These are phyloP conservation scores for Oncorhynchus clarkii DNA, from an alignment of 2,113 vertebrate species.

Conservation along the genomic window DNA sequence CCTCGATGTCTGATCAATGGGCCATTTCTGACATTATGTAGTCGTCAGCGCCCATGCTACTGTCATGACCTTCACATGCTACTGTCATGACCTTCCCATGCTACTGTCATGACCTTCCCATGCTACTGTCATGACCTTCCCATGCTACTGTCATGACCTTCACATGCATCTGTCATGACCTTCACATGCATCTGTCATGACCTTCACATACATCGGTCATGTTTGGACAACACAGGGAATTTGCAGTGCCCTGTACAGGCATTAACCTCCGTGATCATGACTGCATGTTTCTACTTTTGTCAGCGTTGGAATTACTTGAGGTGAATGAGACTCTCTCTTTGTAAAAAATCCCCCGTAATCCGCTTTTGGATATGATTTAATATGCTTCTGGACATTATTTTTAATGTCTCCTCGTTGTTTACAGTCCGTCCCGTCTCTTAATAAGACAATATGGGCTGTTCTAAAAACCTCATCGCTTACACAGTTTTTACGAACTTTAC, in stretches of 20 bases:
- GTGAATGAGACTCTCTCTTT: background rate
- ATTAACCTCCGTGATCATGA: background rate
- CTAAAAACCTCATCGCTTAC: too few relatives aligned
- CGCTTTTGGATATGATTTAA: background rate
- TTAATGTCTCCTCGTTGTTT: background rate
- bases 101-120: background rate
- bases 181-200: background rate
- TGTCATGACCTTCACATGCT: background rate
- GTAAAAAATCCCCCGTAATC: background rate
- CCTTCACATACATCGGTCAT: background rate
- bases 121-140: background rate
- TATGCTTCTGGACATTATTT: background rate
- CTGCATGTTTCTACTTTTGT: background rate
- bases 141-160: background rate
- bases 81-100: background rate
- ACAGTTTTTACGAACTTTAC: too few relatives aligned
- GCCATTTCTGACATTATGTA: background rate
- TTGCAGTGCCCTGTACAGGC: background rate
- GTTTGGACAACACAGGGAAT: background rate
- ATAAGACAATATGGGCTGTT: background rate
- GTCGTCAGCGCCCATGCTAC: background rate
- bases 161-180: background rate
- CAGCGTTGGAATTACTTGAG: background rate
- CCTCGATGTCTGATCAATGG: background rate
- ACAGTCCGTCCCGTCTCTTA: background rate